Conservation (phyloP, 2,888 invertebrate species). For the Eueremaeus valkanovi region DNA sequence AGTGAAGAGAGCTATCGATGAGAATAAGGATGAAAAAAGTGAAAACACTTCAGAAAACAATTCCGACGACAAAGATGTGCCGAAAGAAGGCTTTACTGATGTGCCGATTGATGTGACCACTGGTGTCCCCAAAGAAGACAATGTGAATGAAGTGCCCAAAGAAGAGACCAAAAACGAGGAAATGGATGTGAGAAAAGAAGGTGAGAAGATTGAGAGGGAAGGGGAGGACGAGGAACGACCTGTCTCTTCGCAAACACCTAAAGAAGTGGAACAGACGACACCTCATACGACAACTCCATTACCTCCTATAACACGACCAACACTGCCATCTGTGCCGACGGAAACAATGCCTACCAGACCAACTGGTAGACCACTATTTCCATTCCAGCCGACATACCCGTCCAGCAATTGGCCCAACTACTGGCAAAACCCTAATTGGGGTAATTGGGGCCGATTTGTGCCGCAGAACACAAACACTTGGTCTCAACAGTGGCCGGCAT, state of each 20-base stretch:
- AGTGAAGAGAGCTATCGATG: too few species aligned
- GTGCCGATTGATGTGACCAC: too few species aligned
- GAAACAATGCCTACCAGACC: not conserved
- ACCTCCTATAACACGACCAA: not conserved
- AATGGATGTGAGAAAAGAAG: not conserved
- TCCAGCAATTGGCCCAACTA: conserved; percentile 5
- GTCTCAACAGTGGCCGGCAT: conserved; percentile 8
- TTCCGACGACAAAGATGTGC: not conserved
- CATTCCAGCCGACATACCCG: not conserved
- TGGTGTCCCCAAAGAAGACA: not conserved
- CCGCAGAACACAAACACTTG: not conserved
- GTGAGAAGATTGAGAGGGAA: conserved; percentile 10
- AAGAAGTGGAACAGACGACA: not conserved
- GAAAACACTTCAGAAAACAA: not conserved
- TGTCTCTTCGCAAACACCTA: not conserved
- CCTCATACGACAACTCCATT: not conserved
- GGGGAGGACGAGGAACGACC: not conserved
- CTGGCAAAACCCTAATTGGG: conserved; percentile 26
- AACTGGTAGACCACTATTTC: not conserved
- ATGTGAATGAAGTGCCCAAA: not conserved
- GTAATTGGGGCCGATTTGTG: conserved; percentile 18
- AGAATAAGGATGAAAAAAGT: too few species aligned
- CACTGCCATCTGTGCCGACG: not conserved
- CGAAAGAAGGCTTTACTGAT: not conserved
- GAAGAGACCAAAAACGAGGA: conserved; percentile 18